Percentiles rank a stretch among this genome's conserved stretches.
Conservation (phyloP, 2,888 invertebrate genomes). For the Rambutsinella grinnellia region DNA sequence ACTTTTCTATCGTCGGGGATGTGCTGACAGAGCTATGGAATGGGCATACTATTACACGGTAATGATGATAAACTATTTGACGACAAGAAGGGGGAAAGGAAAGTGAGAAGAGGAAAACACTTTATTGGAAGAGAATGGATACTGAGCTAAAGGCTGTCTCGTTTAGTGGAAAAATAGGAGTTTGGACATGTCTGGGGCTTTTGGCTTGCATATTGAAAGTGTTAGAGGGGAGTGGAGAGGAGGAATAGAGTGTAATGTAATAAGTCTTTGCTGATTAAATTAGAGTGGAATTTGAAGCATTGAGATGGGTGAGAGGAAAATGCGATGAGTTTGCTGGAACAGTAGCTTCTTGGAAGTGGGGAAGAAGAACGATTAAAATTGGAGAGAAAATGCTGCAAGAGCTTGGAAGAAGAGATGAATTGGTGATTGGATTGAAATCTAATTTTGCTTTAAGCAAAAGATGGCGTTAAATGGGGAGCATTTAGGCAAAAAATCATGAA, state of each 20-base stretch:
- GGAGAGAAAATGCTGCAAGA: too few species aligned
- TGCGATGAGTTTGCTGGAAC: too few species aligned
- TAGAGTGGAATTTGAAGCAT: neutral
- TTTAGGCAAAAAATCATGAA: neutral
- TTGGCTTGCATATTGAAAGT: slow-evolving; percentile 26
- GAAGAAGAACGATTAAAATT: neutral
- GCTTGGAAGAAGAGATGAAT: slow-evolving; percentile 16
- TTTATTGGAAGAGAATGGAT: slow-evolving; percentile 6
- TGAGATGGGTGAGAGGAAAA: too few species aligned
- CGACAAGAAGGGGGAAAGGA: slow-evolving; percentile 1
- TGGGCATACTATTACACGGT: too few species aligned
- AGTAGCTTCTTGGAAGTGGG: too few species aligned
- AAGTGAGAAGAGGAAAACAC: slow-evolving; percentile 4
- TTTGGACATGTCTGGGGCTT: too few species aligned
- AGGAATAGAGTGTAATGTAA: neutral
- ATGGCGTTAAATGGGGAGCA: neutral
- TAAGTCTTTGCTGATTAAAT: slow-evolving; percentile 30
- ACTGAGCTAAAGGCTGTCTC: neutral
- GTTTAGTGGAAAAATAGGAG: too few species aligned
- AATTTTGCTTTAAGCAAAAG: slow-evolving; percentile 9
- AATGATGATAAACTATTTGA: too few species aligned
- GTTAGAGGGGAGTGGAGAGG: neutral
- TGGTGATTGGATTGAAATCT: slow-evolving; percentile 26
- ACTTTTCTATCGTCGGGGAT: too few species aligned
- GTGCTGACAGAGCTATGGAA: too few species aligned